Percentiles rank a stretch among this genome's conserved stretches.
These are phyloP conservation scores for Hippopotamus amphibius DNA, from an alignment of 2,113 vertebrate genomes.

Conservation along the genomic window DNA sequence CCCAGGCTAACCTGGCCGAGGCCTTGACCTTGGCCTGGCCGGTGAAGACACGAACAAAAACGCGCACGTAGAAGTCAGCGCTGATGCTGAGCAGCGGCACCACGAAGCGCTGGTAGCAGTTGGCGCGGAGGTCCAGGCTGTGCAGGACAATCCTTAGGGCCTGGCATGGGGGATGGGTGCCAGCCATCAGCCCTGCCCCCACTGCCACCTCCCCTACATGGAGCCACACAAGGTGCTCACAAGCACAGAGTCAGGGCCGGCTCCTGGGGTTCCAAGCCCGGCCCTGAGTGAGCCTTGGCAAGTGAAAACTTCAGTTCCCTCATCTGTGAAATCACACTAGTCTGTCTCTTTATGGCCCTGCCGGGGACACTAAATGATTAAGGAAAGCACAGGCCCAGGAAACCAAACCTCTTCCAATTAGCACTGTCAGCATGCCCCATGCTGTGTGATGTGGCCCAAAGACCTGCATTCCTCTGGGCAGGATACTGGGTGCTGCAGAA, in stretches of 20 bases:
- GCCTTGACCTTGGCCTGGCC: constrained; percentile 94
- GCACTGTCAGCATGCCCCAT: accelerated
- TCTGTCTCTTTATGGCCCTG: background rate
- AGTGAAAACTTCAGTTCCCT: background rate
- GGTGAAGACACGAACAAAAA: constrained; percentile 93
- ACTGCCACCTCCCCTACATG: accelerated
- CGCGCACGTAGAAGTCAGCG: constrained; percentile 95
- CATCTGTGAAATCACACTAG: background rate
- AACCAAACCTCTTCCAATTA: accelerated
- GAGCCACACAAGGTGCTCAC: background rate
- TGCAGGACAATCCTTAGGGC: constrained; percentile 95
- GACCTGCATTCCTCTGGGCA: background rate
- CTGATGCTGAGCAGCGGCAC: constrained; percentile 93
- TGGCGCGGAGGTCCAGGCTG: constrained; percentile 93
- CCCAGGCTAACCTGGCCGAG: constrained; percentile 90
- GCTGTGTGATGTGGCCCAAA: background rate
- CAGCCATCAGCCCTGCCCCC: background rate
- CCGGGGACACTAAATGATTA: background rate
- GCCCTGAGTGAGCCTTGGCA: background rate
- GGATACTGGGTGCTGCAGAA: background rate
- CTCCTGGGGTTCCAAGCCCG: background rate
- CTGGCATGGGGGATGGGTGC: constrained; percentile 69
- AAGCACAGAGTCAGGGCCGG: background rate
- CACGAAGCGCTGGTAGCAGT: constrained; percentile 95
- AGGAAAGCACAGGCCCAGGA: background rate